Evolutionary conservation across 2,888 invertebrate species (phyloP).

Genomic region (Cheilosia impressa): DNA sequence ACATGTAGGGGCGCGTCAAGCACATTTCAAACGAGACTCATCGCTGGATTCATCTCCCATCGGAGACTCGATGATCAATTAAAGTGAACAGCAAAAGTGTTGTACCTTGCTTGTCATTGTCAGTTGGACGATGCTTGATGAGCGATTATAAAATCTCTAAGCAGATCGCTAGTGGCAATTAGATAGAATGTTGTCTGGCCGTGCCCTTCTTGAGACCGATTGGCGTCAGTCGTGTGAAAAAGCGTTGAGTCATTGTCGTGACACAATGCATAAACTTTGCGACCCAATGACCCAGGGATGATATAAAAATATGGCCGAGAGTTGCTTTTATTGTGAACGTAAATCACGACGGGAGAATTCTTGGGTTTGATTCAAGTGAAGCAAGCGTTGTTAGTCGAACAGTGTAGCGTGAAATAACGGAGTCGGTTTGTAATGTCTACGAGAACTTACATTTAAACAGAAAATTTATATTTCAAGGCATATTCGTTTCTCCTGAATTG

Average conservation of each 20-base stretch:
- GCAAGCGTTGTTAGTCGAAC: not conserved
- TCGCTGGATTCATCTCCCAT: not conserved
- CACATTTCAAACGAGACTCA: constrained; percentile 8
- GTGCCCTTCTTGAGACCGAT: constrained; percentile 7
- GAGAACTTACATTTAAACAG: too few species aligned
- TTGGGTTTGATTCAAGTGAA: constrained; percentile 25
- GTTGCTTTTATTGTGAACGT: constrained; percentile 17
- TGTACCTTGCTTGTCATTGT: not conserved
- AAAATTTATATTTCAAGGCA: too few species aligned
- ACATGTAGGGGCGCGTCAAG: not conserved
- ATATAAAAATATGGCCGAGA: constrained; percentile 4
- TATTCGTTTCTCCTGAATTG: too few species aligned
- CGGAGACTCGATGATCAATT: constrained; percentile 19
- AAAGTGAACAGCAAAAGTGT: constrained; percentile 12
- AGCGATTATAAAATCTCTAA: constrained; percentile 18
- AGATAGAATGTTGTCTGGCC: not conserved
- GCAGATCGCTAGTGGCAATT: constrained; percentile 13
- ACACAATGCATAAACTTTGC: constrained; percentile 17
- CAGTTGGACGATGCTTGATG: not conserved
- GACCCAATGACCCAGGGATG: constrained; percentile 29
- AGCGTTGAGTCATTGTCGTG: constrained; percentile 19
- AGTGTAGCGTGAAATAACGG: not conserved
- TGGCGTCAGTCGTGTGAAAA: not conserved
- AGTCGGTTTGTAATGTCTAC: not conserved
- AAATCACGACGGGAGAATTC: constrained; percentile 20